Conservation (phyloP, 2,888 invertebrate species). For the Molanna angustata region DNA sequence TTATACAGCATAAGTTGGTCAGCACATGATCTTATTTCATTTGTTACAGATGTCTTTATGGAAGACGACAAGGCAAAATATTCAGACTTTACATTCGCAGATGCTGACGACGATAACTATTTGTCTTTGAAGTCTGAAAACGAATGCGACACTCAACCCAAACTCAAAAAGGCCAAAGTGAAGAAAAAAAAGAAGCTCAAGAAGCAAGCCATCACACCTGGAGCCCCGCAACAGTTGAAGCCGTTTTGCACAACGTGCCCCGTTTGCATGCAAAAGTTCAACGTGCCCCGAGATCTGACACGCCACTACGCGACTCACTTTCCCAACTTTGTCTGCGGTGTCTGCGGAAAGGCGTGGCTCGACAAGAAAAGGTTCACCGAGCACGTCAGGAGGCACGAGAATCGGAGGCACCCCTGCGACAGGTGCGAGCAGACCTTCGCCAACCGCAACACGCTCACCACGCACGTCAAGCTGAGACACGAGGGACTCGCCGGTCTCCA, state of each 20-base stretch:
- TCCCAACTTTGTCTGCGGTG: neutral
- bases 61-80: too few species aligned
- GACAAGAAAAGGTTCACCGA: neutral
- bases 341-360: neutral
- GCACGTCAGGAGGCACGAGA: neutral
- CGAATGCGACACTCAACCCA: too few species aligned
- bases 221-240: neutral
- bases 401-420: neutral
- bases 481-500: conserved; percentile 3
- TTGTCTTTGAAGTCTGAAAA: too few species aligned
- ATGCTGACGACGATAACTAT: too few species aligned
- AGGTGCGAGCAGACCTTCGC: conserved; percentile 2
- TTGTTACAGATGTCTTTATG: too few species aligned
- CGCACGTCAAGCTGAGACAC: neutral
- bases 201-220: too few species aligned
- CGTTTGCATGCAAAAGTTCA: neutral
- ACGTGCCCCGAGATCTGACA: neutral
- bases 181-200: too few species aligned
- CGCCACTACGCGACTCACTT: neutral
- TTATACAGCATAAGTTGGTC: too few species aligned
- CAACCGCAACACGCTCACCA: neutral
- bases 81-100: too few species aligned
- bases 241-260: neutral
- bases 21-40: too few species aligned
- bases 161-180: too few species aligned